phyloP scores from a whole-genome alignment of 2,113 vertebrate species.

The Brachionichthys hirsutus region DNA sequence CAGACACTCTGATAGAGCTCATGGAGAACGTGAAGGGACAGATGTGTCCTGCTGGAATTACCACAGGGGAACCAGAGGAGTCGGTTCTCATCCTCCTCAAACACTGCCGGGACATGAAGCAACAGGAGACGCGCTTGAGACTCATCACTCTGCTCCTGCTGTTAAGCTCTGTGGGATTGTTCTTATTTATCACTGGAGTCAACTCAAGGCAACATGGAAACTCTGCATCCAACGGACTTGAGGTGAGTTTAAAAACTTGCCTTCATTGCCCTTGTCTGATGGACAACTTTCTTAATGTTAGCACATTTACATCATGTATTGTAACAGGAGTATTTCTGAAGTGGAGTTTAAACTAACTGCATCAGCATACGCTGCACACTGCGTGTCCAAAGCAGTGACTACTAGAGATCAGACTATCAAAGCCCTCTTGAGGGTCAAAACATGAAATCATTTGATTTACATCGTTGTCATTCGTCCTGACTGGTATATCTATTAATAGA shows the following conservation, averaged over 20 bases:
- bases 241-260: slow-evolving; percentile 1
- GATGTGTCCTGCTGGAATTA: neutral
- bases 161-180: slow-evolving; percentile 12
- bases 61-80: neutral
- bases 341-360: neutral
- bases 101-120: slow-evolving; percentile 51
- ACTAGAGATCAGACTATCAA: neutral
- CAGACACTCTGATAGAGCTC: neutral
- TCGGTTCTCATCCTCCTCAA: slow-evolving; percentile 23
- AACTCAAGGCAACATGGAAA: neutral
- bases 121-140: slow-evolving; percentile 29
- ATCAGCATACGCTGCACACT: neutral
- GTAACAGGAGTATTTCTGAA: neutral
- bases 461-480: too few species aligned
- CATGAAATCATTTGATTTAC: too few species aligned
- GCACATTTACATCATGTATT: neutral
- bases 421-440: too few species aligned
- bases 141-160: slow-evolving; percentile 40
- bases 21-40: neutral
- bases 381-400: too few species aligned
- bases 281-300: neutral
- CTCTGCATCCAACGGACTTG: neutral
- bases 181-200: neutral
- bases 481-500: too few species aligned
- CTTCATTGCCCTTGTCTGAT: neutral